These are phyloP conservation scores for Tringa solitaria DNA, from an alignment of 2,113 vertebrate species.

Conservation along the genomic window DNA sequence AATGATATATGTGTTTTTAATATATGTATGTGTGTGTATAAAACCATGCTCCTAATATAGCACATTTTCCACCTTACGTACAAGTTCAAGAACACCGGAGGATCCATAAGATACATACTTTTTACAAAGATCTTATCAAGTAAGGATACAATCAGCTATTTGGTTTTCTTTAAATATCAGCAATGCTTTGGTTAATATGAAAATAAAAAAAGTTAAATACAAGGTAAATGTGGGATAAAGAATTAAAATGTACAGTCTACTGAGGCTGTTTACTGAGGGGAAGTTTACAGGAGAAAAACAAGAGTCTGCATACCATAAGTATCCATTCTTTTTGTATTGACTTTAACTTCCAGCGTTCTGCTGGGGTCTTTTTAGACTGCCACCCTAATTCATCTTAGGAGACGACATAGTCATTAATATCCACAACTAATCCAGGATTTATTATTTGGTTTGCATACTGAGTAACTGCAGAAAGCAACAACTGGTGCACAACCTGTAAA, in stretches of 20 bases:
- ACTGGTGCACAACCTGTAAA: background rate
- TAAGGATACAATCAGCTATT: background rate
- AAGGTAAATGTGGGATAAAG: background rate
- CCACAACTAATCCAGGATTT: background rate
- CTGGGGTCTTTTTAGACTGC: background rate
- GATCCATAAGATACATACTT: background rate
- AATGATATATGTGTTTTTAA: background rate
- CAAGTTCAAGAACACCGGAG: background rate
- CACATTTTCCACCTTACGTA: background rate
- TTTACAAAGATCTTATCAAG: background rate
- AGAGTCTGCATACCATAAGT: background rate
- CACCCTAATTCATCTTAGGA: background rate
- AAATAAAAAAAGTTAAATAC: background rate
- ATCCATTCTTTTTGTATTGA: fast-evolving
- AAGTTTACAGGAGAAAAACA: background rate
- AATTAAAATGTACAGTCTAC: background rate
- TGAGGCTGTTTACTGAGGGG: background rate
- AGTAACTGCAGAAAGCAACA: background rate
- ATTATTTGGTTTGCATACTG: background rate
- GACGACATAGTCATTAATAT: background rate
- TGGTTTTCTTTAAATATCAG: background rate
- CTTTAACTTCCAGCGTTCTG: background rate
- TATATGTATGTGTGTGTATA: background rate
- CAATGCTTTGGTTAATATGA: background rate
- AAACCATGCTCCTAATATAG: background rate